These are phyloP conservation scores for Epinotia bilunana DNA, from an alignment of 2,888 invertebrate species.

Conservation along the genomic window DNA sequence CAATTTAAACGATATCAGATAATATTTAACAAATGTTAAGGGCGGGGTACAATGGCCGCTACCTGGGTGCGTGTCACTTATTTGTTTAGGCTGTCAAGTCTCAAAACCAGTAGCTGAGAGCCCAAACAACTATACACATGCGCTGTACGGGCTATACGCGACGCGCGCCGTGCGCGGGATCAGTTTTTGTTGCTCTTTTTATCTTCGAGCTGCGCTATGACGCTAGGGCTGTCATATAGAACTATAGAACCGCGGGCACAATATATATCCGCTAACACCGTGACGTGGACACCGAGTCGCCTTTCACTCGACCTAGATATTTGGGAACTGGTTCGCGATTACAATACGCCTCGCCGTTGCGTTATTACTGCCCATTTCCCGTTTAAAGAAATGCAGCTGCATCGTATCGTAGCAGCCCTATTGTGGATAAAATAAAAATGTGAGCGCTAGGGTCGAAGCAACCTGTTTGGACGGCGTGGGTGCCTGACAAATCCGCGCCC, in stretches of 20 bases:
- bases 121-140: constrained; percentile 70
- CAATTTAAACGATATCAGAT: constrained; percentile 78
- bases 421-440: constrained; percentile 72
- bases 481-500: constrained; percentile 80
- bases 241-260: constrained; percentile 44
- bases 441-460: constrained; percentile 73
- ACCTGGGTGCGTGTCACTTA: constrained; percentile 79
- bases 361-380: constrained; percentile 53
- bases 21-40: constrained; percentile 79
- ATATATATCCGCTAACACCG: constrained; percentile 61
- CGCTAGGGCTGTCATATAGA: constrained; percentile 61
- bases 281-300: constrained; percentile 70
- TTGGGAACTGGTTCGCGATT: constrained; percentile 80
- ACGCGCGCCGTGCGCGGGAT: constrained; percentile 59
- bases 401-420: constrained; percentile 66
- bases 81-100: constrained; percentile 80
- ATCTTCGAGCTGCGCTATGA: constrained; percentile 73
- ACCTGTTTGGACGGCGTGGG: constrained; percentile 77
- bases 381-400: constrained; percentile 45
- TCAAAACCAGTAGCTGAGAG: constrained; percentile 82
- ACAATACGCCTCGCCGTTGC: constrained; percentile 65
- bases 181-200: constrained; percentile 78
- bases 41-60: constrained; percentile 71
- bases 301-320: constrained; percentile 84
- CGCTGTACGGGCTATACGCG: constrained; percentile 58